Evolutionary conservation across 2,888 invertebrate genomes (phyloP), one percentile per base, ranked within the genome.

Genomic region (Tiliacea aurago): DNA sequence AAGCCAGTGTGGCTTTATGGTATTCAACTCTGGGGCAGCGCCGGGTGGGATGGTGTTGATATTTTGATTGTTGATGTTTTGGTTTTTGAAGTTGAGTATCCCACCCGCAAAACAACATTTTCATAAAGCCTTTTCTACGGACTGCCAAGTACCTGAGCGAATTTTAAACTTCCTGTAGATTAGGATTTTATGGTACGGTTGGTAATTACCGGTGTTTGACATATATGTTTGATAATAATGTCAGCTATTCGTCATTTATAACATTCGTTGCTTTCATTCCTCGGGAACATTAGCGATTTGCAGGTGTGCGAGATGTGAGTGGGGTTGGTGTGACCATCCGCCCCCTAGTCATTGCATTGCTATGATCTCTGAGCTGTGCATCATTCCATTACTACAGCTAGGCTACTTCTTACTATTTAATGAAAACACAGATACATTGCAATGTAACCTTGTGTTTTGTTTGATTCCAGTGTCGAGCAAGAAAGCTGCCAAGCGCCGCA

Each of bases 401-500:
- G 20, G 5, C 28, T 28, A 41, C 15, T 55, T 10, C 41, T 1
- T n/a, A 2, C 2, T 20, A 55, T 23, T 45, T 33, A 47, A 9
- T 43, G 13, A 33, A 43, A 20, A 23, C n/a, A 63, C 13, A 10
- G 13, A 18, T 33, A 10, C 10, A 49, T 13, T 9, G 41, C 5
- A 49, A n/a, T 9, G 33, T 59, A 59, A 78, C 20, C 23, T 37
- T n/a, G 9, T 59, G 3, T 55, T 63, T 66, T 61, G 1, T 43
- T 49, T 33, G 0, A 37, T 73, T 81, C 11, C 78, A 81, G 81
- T 10, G 9, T 18, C n/a, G 15, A 78, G 43, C 49, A 76, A 78
- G 41, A n/a, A 62, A 0, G 13, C 49, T 0, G 37, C 55, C 6
- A 81, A 68, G 20, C 67, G 70, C n/a, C 81, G 72, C 63, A 66